phyloP scores from a whole-genome alignment of 2,888 invertebrate genomes.

The Drosophila pegasa region DNA sequence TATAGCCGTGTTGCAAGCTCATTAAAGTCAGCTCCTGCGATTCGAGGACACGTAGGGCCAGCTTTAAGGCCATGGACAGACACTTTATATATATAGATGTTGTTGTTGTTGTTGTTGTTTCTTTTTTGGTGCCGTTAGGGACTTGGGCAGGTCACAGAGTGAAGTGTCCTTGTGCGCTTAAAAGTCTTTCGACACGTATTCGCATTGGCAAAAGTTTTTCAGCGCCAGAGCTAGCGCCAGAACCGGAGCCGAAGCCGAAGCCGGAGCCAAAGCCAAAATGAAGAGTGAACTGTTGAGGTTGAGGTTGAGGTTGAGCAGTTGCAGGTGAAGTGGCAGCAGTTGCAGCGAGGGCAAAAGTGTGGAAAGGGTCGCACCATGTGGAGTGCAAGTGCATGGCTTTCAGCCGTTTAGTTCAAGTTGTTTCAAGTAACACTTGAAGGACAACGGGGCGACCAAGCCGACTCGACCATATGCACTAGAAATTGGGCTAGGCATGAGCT shows the following conservation, averaged over 20 bases:
- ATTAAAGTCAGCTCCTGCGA: conserved; percentile 62
- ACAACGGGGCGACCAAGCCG: conserved; percentile 49
- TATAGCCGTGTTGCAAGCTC: conserved; percentile 57
- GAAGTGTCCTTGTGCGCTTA: conserved; percentile 74
- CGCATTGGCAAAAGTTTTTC: conserved; percentile 66
- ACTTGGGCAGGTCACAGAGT: conserved; percentile 28
- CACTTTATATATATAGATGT: conserved; percentile 1
- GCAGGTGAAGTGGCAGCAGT: conserved; percentile 17
- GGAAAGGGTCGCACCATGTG: conserved; percentile 21
- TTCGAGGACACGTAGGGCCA: conserved; percentile 58
- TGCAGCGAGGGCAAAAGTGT: conserved; percentile 9
- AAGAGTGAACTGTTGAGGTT: conserved; percentile 35
- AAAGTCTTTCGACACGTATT: conserved; percentile 73
- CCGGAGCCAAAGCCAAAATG: conserved; percentile 65
- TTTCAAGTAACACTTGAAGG: conserved; percentile 74
- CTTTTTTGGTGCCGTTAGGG: conserved; percentile 3
- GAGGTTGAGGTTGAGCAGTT: conserved; percentile 8
- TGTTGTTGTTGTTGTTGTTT: neutral
- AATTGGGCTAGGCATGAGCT: conserved; percentile 26
- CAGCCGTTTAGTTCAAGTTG: conserved; percentile 74
- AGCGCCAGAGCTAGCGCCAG: conserved; percentile 31
- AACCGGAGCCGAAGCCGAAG: conserved; percentile 53
- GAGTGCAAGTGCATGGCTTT: conserved; percentile 71
- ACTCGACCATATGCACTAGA: conserved; percentile 55
- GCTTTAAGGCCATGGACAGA: conserved; percentile 48